Percentiles rank a stretch among this genome's conserved stretches.
Conservation (phyloP, 2,888 invertebrate species). For the Epinotia brunnichana region DNA sequence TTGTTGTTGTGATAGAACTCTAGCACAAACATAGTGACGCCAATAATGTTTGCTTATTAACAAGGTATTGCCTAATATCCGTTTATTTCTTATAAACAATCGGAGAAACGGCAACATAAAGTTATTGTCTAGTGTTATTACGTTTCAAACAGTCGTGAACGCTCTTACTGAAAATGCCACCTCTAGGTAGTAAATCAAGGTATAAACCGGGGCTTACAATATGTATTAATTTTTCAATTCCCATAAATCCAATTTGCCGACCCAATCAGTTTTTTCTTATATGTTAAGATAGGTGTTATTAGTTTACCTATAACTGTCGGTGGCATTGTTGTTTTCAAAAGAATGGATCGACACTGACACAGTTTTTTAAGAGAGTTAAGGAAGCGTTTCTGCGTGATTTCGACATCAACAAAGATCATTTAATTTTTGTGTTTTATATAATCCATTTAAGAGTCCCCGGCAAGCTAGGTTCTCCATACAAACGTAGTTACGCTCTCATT, state of each 20-base stretch:
- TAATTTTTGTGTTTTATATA: too few species aligned
- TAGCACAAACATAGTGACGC: not conserved
- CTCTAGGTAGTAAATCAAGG: not conserved
- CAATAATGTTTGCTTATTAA: slow-evolving; percentile 13
- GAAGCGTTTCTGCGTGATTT: too few species aligned
- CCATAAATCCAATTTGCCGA: not conserved
- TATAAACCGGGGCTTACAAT: not conserved
- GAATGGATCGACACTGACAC: not conserved
- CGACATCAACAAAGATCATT: too few species aligned
- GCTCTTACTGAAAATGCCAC: not conserved
- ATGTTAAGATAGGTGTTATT: not conserved
- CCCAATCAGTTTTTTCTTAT: not conserved
- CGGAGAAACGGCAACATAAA: not conserved
- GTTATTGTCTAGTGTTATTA: not conserved
- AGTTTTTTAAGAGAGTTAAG: not conserved
- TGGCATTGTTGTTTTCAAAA: not conserved
- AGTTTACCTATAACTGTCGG: not conserved
- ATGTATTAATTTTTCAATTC: too few species aligned
- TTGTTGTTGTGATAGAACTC: not conserved
- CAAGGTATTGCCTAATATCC: slow-evolving; percentile 11
- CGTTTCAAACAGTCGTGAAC: not conserved
- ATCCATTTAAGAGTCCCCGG: too few species aligned
- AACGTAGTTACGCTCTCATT: too few species aligned
- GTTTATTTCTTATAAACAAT: slow-evolving; percentile 22
- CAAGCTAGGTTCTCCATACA: too few species aligned